Evolutionary conservation across 2,113 vertebrate genomes (phyloP), one percentile per base, ranked within the genome.

Genomic region (Spermophilus dauricus): DNA sequence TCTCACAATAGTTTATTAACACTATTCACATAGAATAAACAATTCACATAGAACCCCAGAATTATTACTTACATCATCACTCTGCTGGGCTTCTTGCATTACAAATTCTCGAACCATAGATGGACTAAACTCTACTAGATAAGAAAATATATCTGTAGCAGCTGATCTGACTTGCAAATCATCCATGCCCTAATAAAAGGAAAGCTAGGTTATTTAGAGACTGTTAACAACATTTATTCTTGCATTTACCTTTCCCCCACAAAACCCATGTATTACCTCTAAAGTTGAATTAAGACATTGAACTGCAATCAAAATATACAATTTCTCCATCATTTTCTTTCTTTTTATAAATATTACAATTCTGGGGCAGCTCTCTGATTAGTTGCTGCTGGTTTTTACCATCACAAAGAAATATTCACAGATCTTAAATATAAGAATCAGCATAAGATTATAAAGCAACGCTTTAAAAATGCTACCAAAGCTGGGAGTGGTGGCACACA

Each of bases 51-150:
- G 63, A 73, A 89, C 34, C 58, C 61, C 4, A 86, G 0, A 4
- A 85, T 53, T 32, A 58, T 45, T 89, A 98, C 99, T 99, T 99
- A 99, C 99, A 67, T 99, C 99, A 9, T 99, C 99, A 11, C 99
- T 99, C 98, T 99, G 99, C 95, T 99, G 99, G 24, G 99, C 99
- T 97, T 99, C 99, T 98, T 99, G 99, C 99, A 99, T 99, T 96
- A 99, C 99, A 99, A 99, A 99, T 98, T 99, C 99, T 89, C 99
- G 98, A 93, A 99, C 99, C 99, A 99, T 99, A 93, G 99, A 99
- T 97, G 99, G 99, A 98, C 99, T 99, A 98, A 99, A 99, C 98
- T 99, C 99, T 99, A 99, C 99, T 98, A 99, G 99, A 98, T 99
- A 99, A 94, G 99, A 99, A 99, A 99, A 99, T 99, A 99, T 99